Evolutionary conservation across 2,113 vertebrate genomes (phyloP).

Genomic region (Rhinoderma darwinii): DNA sequence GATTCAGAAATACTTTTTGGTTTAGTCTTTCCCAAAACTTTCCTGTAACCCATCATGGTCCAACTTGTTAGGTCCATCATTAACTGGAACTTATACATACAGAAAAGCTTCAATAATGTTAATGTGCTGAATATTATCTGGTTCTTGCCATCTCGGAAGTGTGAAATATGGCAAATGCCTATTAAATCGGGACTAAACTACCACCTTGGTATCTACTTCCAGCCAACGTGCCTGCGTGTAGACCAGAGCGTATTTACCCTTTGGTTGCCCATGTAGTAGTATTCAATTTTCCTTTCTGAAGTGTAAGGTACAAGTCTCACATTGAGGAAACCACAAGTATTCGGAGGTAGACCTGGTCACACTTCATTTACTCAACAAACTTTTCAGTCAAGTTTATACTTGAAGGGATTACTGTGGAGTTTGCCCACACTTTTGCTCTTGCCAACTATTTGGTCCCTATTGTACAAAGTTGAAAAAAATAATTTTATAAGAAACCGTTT

Average conservation of each 20-base stretch:
- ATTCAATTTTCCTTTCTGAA: not conserved
- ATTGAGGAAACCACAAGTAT: constrained; percentile 37
- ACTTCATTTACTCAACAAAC: constrained; percentile 43
- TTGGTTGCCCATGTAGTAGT: not conserved
- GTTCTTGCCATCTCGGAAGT: constrained; percentile 7
- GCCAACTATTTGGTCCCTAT: constrained; percentile 18
- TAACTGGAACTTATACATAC: not conserved
- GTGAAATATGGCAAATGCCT: not conserved
- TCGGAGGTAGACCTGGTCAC: constrained; percentile 6
- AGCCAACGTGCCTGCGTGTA: not conserved
- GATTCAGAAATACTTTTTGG: not conserved
- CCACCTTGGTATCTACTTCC: not conserved
- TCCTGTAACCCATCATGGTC: too few species aligned
- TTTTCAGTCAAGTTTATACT: constrained; percentile 46
- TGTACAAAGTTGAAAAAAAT: not conserved
- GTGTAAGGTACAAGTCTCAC: not conserved
- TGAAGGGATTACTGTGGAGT: constrained; percentile 26
- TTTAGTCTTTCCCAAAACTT: too few species aligned
- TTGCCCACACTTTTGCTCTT: constrained; percentile 29
- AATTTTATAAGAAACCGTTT: not conserved
- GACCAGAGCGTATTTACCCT: not conserved
- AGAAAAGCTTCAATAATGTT: not conserved
- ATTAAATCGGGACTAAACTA: constrained; percentile 22
- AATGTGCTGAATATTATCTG: not conserved
- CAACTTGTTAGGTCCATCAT: not conserved